phyloP scores from a whole-genome alignment of 30 jellyfish, hydroid and myxozoan species.

The Cassiopea andromeda region DNA sequence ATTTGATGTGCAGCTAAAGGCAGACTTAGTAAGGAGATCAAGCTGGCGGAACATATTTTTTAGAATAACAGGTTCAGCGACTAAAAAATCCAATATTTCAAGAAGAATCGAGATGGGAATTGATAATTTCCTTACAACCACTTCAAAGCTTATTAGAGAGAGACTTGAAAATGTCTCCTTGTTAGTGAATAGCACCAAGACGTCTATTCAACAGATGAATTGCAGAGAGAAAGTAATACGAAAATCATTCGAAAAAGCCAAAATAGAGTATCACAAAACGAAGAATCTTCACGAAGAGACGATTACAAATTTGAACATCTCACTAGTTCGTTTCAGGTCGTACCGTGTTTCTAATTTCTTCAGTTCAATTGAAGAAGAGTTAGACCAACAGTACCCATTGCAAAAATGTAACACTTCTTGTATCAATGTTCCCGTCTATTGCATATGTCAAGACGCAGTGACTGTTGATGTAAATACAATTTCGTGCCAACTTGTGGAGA shows the following conservation, averaged over 20 bases:
- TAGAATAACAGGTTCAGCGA: constrained; percentile 10
- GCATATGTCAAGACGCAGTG: constrained; percentile 65
- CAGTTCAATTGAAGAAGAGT: constrained; percentile 46
- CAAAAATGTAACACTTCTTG: constrained; percentile 37
- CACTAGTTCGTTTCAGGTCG: constrained; percentile 45
- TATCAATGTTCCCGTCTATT: constrained; percentile 53
- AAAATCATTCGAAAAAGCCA: background rate
- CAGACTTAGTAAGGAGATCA: constrained; percentile 11
- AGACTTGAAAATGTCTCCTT: constrained; percentile 19
- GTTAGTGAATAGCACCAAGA: background rate
- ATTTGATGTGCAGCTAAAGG: constrained; percentile 35
- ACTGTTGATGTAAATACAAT: constrained; percentile 48
- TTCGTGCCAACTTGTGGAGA: constrained; percentile 30
- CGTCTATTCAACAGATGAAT: background rate
- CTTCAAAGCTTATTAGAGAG: constrained; percentile 7
- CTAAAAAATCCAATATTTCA: constrained; percentile 6
- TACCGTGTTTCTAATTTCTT: constrained; percentile 54
- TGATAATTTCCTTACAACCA: background rate
- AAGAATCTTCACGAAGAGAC: constrained; percentile 11
- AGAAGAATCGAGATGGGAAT: background rate
- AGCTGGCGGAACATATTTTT: constrained; percentile 43
- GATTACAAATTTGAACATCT: background rate
- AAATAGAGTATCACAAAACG: background rate
- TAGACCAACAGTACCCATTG: constrained; percentile 1
- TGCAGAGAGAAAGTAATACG: background rate